Evolutionary conservation across 2,113 vertebrate genomes (phyloP).

Genomic region (Macheiramphus alcinus): DNA sequence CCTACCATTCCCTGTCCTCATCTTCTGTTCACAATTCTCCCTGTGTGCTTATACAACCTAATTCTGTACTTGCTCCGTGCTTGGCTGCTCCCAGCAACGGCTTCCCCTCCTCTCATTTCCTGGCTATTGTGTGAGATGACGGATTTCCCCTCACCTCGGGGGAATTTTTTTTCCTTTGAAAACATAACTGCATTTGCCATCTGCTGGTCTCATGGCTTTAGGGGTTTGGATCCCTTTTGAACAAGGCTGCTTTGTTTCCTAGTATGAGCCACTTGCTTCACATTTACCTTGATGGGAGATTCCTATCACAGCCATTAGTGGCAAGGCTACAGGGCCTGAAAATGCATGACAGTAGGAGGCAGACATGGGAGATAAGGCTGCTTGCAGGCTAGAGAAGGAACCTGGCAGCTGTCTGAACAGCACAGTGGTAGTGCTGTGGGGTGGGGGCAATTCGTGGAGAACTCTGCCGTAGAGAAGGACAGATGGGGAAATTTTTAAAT

Average conservation of each 20-base stretch:
- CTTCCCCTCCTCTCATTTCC: constrained; percentile 23
- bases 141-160: constrained; percentile 40
- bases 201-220: constrained; percentile 20
- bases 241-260: constrained; percentile 30
- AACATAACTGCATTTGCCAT: constrained; percentile 40
- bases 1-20: background rate
- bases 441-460: background rate
- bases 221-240: background rate
- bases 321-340: background rate
- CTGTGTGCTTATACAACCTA: background rate
- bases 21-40: background rate
- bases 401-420: background rate
- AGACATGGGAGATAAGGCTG: background rate
- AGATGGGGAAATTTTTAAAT: background rate
- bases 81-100: constrained; percentile 38
- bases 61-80: background rate
- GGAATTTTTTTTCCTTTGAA: constrained; percentile 41
- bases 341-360: background rate
- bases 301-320: background rate
- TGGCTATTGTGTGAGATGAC: constrained; percentile 47
- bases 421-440: background rate
- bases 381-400: background rate
- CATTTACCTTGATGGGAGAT: constrained; percentile 19
- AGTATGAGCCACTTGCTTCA: background rate
- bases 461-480: background rate